Evolutionary conservation across 1,140 invertebrate genomes (phyloP).

Genomic region (Bombus pyrosoma): DNA sequence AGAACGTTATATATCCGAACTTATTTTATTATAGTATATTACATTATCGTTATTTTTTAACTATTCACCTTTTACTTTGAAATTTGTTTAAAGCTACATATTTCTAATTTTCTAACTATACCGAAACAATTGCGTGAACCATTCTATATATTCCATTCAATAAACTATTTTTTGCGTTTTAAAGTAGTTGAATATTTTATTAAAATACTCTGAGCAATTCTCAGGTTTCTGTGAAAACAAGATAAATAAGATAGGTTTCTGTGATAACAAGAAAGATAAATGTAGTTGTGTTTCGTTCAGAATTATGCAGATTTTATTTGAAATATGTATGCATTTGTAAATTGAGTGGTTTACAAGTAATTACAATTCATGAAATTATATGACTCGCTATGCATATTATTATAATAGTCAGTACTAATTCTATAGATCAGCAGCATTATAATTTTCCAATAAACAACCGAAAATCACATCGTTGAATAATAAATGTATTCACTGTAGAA

Average conservation of each 20-base stretch:
- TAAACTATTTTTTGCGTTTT: too few species aligned
- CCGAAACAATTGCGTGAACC: too few species aligned
- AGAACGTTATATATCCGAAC: too few species aligned
- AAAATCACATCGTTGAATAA: background rate
- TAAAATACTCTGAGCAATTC: too few species aligned
- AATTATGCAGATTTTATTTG: background rate
- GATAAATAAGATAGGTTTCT: too few species aligned
- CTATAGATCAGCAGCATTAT: background rate
- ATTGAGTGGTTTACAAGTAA: background rate
- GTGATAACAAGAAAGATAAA: background rate
- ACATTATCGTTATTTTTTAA: too few species aligned
- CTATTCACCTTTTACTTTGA: too few species aligned
- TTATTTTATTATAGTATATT: too few species aligned
- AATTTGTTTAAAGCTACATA: too few species aligned
- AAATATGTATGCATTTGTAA: background rate
- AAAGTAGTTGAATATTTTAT: too few species aligned
- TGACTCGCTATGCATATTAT: background rate
- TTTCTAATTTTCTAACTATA: too few species aligned
- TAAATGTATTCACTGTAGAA: background rate
- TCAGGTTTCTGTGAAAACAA: background rate
- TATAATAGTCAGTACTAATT: constrained; percentile 4
- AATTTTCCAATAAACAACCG: constrained; percentile 1
- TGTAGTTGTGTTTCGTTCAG: background rate
- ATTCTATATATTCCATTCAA: too few species aligned
- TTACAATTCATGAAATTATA: background rate